phyloP scores from a whole-genome alignment of 2,888 invertebrate species.

The Acanthosepion lycidas region DNA sequence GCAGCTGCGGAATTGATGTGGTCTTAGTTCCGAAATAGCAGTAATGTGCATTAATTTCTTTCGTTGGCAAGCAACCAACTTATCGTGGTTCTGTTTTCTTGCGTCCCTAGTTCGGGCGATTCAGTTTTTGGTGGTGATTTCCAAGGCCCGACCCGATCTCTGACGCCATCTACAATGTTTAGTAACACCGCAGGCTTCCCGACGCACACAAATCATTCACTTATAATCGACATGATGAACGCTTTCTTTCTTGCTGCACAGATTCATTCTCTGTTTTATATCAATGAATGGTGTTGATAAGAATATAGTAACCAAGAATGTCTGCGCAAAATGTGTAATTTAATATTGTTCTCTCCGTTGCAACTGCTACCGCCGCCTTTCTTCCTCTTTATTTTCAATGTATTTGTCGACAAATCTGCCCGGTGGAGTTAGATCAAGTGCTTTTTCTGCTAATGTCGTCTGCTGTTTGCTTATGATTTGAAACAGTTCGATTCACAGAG shows the following conservation, averaged over 20 bases:
- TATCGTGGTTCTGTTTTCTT: background rate
- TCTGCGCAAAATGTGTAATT: constrained; percentile 7
- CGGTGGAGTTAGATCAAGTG: too few species aligned
- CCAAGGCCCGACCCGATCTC: background rate
- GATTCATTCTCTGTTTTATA: background rate
- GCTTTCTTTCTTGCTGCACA: background rate
- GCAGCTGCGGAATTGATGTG: constrained; percentile 33
- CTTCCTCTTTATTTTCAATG: background rate
- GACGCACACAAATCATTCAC: constrained; percentile 15
- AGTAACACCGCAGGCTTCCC: background rate
- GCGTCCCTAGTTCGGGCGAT: background rate
- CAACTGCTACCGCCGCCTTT: background rate
- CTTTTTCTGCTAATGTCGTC: too few species aligned
- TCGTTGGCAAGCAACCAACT: constrained; percentile 23
- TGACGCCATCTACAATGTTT: constrained; percentile 33
- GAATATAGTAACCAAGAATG: background rate
- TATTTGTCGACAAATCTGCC: too few species aligned
- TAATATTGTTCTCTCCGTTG: background rate
- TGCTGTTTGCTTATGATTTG: too few species aligned
- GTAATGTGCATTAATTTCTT: background rate
- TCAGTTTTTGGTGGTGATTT: constrained; percentile 33
- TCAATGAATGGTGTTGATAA: background rate
- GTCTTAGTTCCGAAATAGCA: background rate
- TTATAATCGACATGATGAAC: constrained; percentile 33
- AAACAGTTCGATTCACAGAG: too few species aligned